Percentiles rank a stretch among this genome's conserved stretches.
These are phyloP conservation scores for Malacoctenus gilli DNA, from an alignment of 2,797 vertebrate genomes.

Conservation along the genomic window DNA sequence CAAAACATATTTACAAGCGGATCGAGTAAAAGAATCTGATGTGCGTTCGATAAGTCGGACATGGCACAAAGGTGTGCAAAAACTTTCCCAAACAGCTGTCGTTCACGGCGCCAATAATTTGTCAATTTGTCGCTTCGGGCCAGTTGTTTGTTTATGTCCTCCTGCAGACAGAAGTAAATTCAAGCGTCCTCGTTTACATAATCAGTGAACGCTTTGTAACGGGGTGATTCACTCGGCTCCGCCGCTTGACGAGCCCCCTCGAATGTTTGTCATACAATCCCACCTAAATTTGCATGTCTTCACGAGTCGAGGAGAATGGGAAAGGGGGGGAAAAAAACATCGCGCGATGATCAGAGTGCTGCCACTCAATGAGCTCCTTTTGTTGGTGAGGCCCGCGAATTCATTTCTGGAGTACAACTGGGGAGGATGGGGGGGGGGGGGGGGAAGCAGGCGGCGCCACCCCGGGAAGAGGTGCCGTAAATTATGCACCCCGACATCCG, in stretches of 20 bases:
- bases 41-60: too few relatives aligned
- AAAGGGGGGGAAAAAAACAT: slow-evolving; percentile 63
- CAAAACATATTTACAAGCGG: too few relatives aligned
- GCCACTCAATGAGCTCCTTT: slow-evolving; percentile 79
- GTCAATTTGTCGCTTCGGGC: slow-evolving; percentile 9
- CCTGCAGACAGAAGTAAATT: neutral
- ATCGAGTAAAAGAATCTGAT: too few relatives aligned
- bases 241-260: slow-evolving; percentile 35
- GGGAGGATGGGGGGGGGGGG: slow-evolving; percentile 8
- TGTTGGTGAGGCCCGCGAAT: slow-evolving; percentile 70
- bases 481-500: slow-evolving; percentile 85
- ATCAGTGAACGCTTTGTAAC: slow-evolving; percentile 12
- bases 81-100: too few relatives aligned
- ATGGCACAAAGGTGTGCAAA: too few relatives aligned
- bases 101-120: neutral
- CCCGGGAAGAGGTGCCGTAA: slow-evolving; percentile 68
- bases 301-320: slow-evolving; percentile 15
- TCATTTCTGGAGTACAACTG: slow-evolving; percentile 71
- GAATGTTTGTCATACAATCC: slow-evolving; percentile 25
- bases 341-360: slow-evolving; percentile 76
- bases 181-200: slow-evolving; percentile 3
- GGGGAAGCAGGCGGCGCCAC: slow-evolving; percentile 7
- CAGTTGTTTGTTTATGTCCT: neutral
- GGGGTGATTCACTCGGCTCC: slow-evolving; percentile 24
- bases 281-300: slow-evolving; percentile 17